Percentiles rank a stretch among this genome's conserved stretches.
These are phyloP conservation scores for Hyphantria cunea DNA, from an alignment of 1,140 invertebrate species.

Conservation along the genomic window DNA sequence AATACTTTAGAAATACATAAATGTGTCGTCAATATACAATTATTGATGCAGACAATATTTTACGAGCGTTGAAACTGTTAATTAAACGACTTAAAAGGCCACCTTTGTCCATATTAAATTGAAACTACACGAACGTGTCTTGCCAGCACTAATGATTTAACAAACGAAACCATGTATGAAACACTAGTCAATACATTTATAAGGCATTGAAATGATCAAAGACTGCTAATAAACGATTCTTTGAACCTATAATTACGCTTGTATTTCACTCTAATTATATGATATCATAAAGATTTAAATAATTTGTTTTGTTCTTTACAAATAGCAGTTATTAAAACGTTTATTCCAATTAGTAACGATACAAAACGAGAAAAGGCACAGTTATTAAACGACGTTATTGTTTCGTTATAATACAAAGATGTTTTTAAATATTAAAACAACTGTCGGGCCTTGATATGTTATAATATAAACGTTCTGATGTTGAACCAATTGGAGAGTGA, in stretches of 20 bases:
- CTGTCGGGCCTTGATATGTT: too few species aligned
- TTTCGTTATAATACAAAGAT: too few species aligned
- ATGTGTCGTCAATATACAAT: too few species aligned
- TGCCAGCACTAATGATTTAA: slow-evolving; percentile 2
- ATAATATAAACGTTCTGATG: too few species aligned
- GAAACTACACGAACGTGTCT: neutral
- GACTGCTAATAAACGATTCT: slow-evolving; percentile 12
- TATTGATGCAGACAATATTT: too few species aligned
- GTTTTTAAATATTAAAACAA: too few species aligned
- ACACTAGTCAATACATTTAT: neutral
- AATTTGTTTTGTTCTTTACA: slow-evolving; percentile 14
- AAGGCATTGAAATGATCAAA: slow-evolving; percentile 21
- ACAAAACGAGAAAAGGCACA: neutral
- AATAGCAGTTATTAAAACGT: neutral
- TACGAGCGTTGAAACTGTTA: too few species aligned
- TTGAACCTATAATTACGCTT: neutral
- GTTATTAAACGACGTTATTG: too few species aligned
- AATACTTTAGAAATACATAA: too few species aligned
- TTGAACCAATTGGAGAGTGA: too few species aligned
- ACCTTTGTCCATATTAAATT: slow-evolving; percentile 4
- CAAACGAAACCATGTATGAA: too few species aligned
- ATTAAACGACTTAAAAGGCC: too few species aligned
- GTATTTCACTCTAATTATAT: slow-evolving; percentile 1
- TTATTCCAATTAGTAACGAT: neutral
- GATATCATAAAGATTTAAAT: slow-evolving; percentile 6